phyloP scores from a whole-genome alignment of 2,888 invertebrate genomes.

The Carterocephalus palaemon region DNA sequence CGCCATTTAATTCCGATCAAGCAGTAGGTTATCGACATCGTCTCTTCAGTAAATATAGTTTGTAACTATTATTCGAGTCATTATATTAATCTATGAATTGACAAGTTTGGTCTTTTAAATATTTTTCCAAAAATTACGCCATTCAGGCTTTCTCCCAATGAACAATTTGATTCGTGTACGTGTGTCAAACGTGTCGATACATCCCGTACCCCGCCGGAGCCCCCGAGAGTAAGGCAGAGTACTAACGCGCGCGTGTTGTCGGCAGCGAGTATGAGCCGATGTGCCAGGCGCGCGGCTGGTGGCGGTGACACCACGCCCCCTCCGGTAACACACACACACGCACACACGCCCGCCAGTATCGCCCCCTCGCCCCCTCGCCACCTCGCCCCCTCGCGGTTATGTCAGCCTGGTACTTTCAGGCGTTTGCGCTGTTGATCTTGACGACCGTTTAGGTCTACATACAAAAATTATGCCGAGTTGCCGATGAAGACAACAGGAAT shows the following conservation, averaged over 20 bases:
- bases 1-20: slow-evolving; percentile 35
- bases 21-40: slow-evolving; percentile 25
- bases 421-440: slow-evolving; percentile 11
- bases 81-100: too few relatives aligned
- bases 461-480: too few relatives aligned
- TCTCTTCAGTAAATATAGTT: too few relatives aligned
- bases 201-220: too few relatives aligned
- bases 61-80: too few relatives aligned
- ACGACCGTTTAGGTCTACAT: too few relatives aligned
- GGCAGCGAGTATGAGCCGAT: slow-evolving; percentile 69
- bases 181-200: too few relatives aligned
- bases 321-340: slow-evolving; percentile 48
- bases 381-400: slow-evolving; percentile 5
- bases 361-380: slow-evolving; percentile 11
- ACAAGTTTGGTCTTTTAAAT: too few relatives aligned
- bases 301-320: slow-evolving; percentile 60
- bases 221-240: too few relatives aligned
- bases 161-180: too few relatives aligned
- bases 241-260: slow-evolving; percentile 45
- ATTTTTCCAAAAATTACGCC: background rate
- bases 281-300: slow-evolving; percentile 54
- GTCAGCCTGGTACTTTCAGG: slow-evolving; percentile 6
- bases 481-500: too few relatives aligned
- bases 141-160: background rate
- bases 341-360: slow-evolving; percentile 25